Evolutionary conservation across 1,140 invertebrate species (phyloP).

Genomic region (Caenorhabditis remanei): DNA sequence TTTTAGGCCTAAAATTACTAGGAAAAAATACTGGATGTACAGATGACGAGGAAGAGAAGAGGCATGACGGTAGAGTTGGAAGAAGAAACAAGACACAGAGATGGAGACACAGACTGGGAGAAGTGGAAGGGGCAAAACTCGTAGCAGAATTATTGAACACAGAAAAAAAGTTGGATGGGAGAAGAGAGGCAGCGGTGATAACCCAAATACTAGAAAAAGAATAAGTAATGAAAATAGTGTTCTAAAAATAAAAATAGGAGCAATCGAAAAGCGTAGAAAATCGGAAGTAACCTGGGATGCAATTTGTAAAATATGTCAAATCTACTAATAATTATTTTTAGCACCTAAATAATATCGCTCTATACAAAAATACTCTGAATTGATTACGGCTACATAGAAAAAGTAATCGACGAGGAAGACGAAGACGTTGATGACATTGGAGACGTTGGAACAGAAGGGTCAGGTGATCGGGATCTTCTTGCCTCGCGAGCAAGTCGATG

Average conservation of each 20-base stretch:
- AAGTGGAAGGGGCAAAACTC: neutral
- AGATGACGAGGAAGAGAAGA: neutral
- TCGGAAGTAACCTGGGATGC: too few relatives aligned
- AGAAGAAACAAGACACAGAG: neutral
- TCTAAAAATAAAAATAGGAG: too few relatives aligned
- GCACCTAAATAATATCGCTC: neutral
- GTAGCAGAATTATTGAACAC: conserved; percentile 6
- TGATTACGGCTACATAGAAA: neutral
- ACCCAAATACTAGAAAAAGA: neutral
- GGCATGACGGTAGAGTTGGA: neutral
- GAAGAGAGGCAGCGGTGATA: neutral
- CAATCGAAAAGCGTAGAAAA: neutral
- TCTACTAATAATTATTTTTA: neutral
- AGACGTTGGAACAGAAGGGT: neutral
- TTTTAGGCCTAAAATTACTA: neutral
- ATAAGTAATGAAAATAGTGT: too few relatives aligned
- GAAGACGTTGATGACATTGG: neutral
- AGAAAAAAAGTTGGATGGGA: neutral
- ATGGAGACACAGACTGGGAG: neutral
- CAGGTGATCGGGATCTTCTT: neutral
- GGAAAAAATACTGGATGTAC: neutral
- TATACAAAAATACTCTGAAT: too few relatives aligned
- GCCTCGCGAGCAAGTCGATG: neutral
- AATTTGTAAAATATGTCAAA: too few relatives aligned
- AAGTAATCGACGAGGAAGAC: neutral